A percentile compares a stretch with the other conserved stretches of the same genome.
Evolutionary conservation across 2,888 invertebrate species (phyloP).

Genomic region (Caenorhabditis panamensis): DNA sequence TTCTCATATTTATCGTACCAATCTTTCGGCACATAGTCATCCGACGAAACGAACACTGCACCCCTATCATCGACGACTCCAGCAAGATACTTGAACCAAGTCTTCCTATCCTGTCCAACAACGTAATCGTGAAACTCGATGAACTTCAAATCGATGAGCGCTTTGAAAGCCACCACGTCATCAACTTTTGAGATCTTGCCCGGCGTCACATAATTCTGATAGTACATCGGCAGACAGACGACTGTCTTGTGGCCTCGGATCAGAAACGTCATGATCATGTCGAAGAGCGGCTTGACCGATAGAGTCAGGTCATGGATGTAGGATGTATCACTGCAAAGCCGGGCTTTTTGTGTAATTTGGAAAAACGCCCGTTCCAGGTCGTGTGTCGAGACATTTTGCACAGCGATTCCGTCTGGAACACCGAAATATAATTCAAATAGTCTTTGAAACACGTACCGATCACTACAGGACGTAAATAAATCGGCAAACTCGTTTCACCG

Average conservation of each 20-base stretch:
- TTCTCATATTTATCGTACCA: slow-evolving; percentile 1
- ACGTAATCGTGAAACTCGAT: slow-evolving; percentile 21
- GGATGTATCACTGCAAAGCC: background rate
- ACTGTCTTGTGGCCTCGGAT: slow-evolving; percentile 44
- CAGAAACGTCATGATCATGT: slow-evolving; percentile 33
- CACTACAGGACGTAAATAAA: slow-evolving; percentile 33
- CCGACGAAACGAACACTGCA: slow-evolving; percentile 42
- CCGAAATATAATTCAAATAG: background rate
- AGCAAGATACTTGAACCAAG: slow-evolving; percentile 31
- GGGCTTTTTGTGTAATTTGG: background rate
- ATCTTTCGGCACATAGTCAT: slow-evolving; percentile 1
- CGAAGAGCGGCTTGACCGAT: slow-evolving; percentile 44
- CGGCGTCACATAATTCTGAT: slow-evolving; percentile 15
- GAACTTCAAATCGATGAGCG: slow-evolving; percentile 13
- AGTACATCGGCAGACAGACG: slow-evolving; percentile 41
- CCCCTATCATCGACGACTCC: slow-evolving; percentile 9
- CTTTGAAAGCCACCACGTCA: slow-evolving; percentile 29
- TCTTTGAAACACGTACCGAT: slow-evolving; percentile 15
- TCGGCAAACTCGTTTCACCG: background rate
- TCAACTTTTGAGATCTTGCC: slow-evolving; percentile 46
- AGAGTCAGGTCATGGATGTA: slow-evolving; percentile 4
- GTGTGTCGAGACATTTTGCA: slow-evolving; percentile 6
- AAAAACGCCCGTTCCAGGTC: background rate
- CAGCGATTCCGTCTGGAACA: slow-evolving; percentile 50
- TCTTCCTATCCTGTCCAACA: background rate